Evolutionary conservation across 2,797 vertebrate genomes (phyloP).

Genomic region (Neostethus bicornis): DNA sequence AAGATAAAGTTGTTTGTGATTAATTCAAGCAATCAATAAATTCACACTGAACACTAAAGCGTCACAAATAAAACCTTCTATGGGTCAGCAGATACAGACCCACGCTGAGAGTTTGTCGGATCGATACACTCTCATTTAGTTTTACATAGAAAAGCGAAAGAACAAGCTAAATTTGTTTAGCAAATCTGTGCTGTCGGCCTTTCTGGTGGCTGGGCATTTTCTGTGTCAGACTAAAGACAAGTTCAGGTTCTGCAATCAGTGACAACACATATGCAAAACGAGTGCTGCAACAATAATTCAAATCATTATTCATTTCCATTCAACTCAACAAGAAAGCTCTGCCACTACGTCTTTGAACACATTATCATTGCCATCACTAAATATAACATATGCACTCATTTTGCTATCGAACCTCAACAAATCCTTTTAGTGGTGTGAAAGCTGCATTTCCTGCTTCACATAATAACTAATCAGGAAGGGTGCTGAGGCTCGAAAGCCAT

Average conservation of each 20-base stretch:
- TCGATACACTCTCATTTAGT: conserved; percentile 14
- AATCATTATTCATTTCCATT: background rate
- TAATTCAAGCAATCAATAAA: background rate
- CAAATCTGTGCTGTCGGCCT: background rate
- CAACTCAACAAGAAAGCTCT: background rate
- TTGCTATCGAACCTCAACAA: background rate
- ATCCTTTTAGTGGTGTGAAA: background rate
- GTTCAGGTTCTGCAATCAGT: background rate
- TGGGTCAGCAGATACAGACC: conserved; percentile 10
- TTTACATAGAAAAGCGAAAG: conserved; percentile 5
- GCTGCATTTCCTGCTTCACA: conserved; percentile 9
- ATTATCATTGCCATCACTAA: background rate
- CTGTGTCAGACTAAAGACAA: background rate
- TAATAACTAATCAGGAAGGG: conserved; percentile 36
- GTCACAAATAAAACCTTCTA: too few species aligned
- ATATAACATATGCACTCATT: background rate
- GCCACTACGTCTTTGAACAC: background rate
- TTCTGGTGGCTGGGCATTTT: background rate
- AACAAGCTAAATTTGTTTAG: background rate
- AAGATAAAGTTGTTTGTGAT: background rate
- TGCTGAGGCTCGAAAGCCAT: conserved; percentile 2
- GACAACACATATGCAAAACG: background rate
- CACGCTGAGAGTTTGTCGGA: conserved; percentile 10
- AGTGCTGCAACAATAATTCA: background rate
- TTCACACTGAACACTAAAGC: conserved; percentile 2